Conservation (phyloP, 2,797 vertebrate genomes). For the Halcyon smyrnensis region DNA sequence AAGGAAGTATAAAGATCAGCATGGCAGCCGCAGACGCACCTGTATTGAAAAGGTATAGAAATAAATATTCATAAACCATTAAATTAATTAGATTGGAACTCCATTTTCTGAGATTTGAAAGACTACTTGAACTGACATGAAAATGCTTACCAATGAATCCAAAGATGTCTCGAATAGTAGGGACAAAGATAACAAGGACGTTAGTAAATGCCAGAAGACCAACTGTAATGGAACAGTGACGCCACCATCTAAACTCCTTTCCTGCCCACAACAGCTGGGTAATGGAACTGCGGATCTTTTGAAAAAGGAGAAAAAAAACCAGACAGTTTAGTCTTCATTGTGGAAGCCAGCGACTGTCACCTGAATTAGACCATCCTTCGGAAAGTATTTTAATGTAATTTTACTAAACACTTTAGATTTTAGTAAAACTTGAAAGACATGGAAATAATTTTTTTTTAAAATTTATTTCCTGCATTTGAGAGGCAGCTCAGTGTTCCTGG, state of each 20-base stretch:
- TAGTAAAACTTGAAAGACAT: not conserved
- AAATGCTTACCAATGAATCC: constrained; percentile 90
- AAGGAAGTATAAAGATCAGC: constrained; percentile 98
- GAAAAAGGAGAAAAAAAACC: not conserved
- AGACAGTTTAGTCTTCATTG: not conserved
- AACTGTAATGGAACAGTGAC: constrained; percentile 88
- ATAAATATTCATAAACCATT: not conserved
- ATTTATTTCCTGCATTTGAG: not conserved
- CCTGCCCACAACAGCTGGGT: constrained; percentile 88
- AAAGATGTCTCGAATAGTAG: constrained; percentile 95
- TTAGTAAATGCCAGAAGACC: constrained; percentile 86
- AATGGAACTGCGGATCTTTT: constrained; percentile 92
- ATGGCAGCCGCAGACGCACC: constrained; percentile 94
- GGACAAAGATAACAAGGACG: constrained; percentile 92
- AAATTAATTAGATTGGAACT: not conserved
- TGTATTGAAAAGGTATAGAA: constrained; percentile 53
- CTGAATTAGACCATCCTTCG: not conserved
- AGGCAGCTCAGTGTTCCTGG: not conserved
- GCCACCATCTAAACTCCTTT: constrained; percentile 92
- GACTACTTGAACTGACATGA: not conserved
- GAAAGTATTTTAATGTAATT: not conserved
- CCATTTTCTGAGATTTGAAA: not conserved
- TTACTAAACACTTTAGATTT: not conserved
- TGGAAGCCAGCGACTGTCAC: not conserved
- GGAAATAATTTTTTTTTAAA: not conserved